Base-by-base conservation (phyloP, 2,888 invertebrate species). In the Ctena decussata region DNA sequence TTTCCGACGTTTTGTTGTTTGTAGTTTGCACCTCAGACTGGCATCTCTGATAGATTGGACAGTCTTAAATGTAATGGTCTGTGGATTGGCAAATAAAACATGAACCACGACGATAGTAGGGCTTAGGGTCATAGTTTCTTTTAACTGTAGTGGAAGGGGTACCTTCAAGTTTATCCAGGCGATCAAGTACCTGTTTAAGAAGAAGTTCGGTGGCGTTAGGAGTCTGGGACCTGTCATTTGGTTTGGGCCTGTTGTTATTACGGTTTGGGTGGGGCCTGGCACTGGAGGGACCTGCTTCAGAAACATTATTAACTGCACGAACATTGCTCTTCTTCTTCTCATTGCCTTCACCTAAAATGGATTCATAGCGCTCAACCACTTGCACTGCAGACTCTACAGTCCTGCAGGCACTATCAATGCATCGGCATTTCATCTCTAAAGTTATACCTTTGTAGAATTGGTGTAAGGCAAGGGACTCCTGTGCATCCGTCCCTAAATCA, bases 381-480 rank as follows among this genome's bases (percentile, higher is more conserved):
- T 78, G 75, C 18, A 82, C 72, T 44, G 72, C 85, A 5, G 75
- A 49, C 21, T 82, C 44, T n/a, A 82, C 44, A 18, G 71, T 85
- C 65, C 12, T 44, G 35, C 85, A 81, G 27, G 74, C 41, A 5
- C 77, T 35, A 35, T 83, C 76, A 11, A 80, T 77, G 57, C 80
- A 86, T 41, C 83, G 46, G 44, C 77, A 86, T 44, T 86, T 86
- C 75, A 86, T 80, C 30, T 86, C 86, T 1, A 79, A 24, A 1
- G 53, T 35, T 8, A 86, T 80, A 32, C 30, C 44, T 74, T 80
- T 83, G 69, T 86, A 83, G 18, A 86, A 70, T 44, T 86, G 86
- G 37, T 86, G 80, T n/a, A n/a, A n/a, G n/a, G n/a, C n/a, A n/a
- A n/a, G n/a, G n/a, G n/a, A n/a, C n/a, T n/a, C n/a, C n/a, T n/a